Base-by-base conservation (phyloP, 2,797 vertebrate species). In the Ctenochaetus hawaiiensis region DNA sequence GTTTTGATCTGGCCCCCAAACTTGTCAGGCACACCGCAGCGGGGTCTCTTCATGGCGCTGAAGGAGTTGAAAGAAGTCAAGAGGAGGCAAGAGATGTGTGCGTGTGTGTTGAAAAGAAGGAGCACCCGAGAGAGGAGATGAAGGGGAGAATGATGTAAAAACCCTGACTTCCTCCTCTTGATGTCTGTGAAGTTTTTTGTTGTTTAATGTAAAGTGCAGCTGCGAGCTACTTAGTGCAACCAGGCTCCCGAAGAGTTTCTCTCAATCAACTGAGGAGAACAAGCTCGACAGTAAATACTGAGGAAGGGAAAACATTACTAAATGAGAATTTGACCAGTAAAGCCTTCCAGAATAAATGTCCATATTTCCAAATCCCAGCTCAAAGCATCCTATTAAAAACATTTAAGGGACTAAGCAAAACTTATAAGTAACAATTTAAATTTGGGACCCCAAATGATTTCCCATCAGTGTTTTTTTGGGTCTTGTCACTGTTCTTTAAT, bases 1-100 rank as follows among this genome's bases (percentile, higher is more conserved):
- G 96, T 97, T 92, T 99, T 98, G 85, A 96, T 96, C 59, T 89
- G 95, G 0, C 94, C 94, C 52, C 97, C 97, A 22, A 98, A 97
- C 94, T 97, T 97, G 89, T 99, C 97, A 0, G 97, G 97, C 52
- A 99, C 97, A 1, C 97, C 97, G 0, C 97, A 99, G 74, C 97
- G 96, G 20, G 97, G 96, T 84, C 95, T 94, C 82, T 86, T 96
- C 97, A 99, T 99, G 83, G 97, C 97, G 60, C 97, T 99, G 91
- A 47, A 47, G 62, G 75, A 70, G 61, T 61, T 74, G 39, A 68
- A 61, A 87, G 63, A 72, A 57, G 58, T 72, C 34, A 78, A 60
- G 30, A 69, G 51, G 20, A 72, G 49, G 23, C 5, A 23, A 70
- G 34, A 56, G 17, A 30, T 30, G 47, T 13, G 9, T 58, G 56